These are phyloP conservation scores for Tamandua tetradactyla DNA, from an alignment of 2,797 vertebrate genomes.

Conservation along the genomic window DNA sequence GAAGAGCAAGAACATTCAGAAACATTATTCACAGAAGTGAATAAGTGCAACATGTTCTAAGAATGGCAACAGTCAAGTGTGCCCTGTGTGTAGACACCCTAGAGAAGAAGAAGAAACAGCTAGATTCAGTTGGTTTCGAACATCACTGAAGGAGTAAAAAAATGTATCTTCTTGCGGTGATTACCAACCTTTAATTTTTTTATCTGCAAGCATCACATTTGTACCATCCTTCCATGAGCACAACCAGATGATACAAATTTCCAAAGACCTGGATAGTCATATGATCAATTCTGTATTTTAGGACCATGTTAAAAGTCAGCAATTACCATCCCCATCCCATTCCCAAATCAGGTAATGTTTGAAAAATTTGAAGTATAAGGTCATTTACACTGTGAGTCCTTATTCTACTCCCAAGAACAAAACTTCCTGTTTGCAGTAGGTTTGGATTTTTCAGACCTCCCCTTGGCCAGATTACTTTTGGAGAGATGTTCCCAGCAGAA, in stretches of 20 bases:
- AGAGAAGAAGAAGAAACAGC: background rate
- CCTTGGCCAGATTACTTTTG: slow-evolving; percentile 40
- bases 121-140: background rate
- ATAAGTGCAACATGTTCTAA: background rate
- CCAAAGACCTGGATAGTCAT: background rate
- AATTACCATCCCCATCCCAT: background rate
- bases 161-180: background rate
- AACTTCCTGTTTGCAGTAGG: background rate
- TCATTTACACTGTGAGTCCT: background rate
- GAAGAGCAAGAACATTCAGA: background rate
- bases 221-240: background rate
- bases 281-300: background rate
- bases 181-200: background rate
- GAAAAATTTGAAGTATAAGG: background rate
- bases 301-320: background rate
- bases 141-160: background rate
- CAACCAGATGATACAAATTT: background rate
- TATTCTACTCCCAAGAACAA: background rate
- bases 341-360: background rate
- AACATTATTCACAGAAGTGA: too few species aligned
- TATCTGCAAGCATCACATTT: background rate
- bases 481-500: background rate
- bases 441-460: slow-evolving; percentile 53
- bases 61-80: background rate
- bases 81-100: background rate